Conservation (phyloP, 2,797 vertebrate genomes). For the Diplodus puntazzo region DNA sequence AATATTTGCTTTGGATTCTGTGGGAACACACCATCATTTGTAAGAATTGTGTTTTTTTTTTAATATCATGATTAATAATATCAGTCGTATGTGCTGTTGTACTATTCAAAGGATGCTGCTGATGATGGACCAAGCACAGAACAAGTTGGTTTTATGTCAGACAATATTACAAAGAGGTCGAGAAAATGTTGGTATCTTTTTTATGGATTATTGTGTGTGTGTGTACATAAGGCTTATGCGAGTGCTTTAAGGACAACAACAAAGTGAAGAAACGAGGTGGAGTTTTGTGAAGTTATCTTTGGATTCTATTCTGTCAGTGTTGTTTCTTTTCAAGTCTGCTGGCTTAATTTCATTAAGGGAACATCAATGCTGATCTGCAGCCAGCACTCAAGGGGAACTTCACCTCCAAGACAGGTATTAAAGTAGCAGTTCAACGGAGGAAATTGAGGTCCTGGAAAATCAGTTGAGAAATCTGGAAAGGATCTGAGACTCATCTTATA, state of each 20-base stretch:
- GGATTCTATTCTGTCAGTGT: slow-evolving; percentile 27
- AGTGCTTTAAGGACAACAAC: slow-evolving; percentile 23
- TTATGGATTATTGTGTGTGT: slow-evolving; percentile 1
- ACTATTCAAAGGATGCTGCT: neutral
- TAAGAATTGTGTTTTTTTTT: too few relatives aligned
- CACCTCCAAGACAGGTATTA: slow-evolving; percentile 51
- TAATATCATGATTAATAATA: too few relatives aligned
- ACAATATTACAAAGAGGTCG: neutral
- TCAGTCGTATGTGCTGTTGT: neutral
- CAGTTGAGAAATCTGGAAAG: neutral
- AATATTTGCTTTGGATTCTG: too few relatives aligned
- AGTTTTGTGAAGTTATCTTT: slow-evolving; percentile 16
- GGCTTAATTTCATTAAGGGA: slow-evolving; percentile 51
- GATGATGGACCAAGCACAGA: neutral
- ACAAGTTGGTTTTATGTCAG: slow-evolving; percentile 1
- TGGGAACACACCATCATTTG: too few relatives aligned
- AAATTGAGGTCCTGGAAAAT: slow-evolving; percentile 35
- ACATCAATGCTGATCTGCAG: slow-evolving; percentile 55
- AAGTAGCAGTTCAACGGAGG: slow-evolving; percentile 50
- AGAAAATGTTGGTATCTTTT: neutral
- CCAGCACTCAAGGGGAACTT: slow-evolving; percentile 55
- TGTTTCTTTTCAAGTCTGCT: slow-evolving; percentile 50
- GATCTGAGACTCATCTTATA: neutral
- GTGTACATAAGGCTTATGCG: neutral
- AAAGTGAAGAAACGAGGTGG: slow-evolving; percentile 23